A percentile compares a stretch with the other conserved stretches of the same genome.
Conservation (phyloP, 2,888 invertebrate genomes). For the Drosophila kokeensis region DNA sequence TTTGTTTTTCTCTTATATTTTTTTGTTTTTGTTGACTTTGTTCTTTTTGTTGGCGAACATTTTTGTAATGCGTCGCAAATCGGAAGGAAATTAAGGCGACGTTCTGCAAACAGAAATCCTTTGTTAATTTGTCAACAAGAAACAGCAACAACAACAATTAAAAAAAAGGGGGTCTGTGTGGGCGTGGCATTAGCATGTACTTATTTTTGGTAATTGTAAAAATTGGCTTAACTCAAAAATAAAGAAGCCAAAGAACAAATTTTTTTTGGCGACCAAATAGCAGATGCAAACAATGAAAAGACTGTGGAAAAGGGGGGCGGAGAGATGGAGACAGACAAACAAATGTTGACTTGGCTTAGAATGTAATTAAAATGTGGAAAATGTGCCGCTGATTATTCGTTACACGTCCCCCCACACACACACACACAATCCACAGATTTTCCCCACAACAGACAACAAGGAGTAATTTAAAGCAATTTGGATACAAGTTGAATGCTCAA, state of each 20-base stretch:
- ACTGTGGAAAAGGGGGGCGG: not conserved
- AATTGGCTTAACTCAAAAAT: slow-evolving; percentile 42
- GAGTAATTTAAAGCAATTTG: not conserved
- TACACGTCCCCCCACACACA: not conserved
- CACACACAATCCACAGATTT: not conserved
- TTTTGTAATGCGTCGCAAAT: slow-evolving; percentile 73
- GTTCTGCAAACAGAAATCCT: slow-evolving; percentile 65
- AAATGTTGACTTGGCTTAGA: slow-evolving; percentile 61
- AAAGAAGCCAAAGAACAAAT: slow-evolving; percentile 49
- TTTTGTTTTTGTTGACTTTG: slow-evolving; percentile 6
- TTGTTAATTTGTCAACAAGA: slow-evolving; percentile 68
- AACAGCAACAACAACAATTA: slow-evolving; percentile 8
- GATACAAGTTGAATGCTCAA: not conserved
- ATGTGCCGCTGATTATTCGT: slow-evolving; percentile 59
- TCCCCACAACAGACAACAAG: not conserved
- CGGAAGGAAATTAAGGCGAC: slow-evolving; percentile 67
- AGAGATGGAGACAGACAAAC: slow-evolving; percentile 46
- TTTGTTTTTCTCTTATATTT: slow-evolving; percentile 1
- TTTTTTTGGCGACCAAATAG: slow-evolving; percentile 25
- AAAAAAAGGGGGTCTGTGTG: slow-evolving; percentile 18
- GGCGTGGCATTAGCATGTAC: slow-evolving; percentile 61
- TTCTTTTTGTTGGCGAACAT: slow-evolving; percentile 60
- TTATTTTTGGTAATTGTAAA: slow-evolving; percentile 63
- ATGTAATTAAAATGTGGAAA: slow-evolving; percentile 67
- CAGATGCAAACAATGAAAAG: not conserved